A percentile compares a stretch with the other conserved stretches of the same genome.
phyloP scores from a whole-genome alignment of 2,797 vertebrate species.

The Lindbergichthys nudifrons region DNA sequence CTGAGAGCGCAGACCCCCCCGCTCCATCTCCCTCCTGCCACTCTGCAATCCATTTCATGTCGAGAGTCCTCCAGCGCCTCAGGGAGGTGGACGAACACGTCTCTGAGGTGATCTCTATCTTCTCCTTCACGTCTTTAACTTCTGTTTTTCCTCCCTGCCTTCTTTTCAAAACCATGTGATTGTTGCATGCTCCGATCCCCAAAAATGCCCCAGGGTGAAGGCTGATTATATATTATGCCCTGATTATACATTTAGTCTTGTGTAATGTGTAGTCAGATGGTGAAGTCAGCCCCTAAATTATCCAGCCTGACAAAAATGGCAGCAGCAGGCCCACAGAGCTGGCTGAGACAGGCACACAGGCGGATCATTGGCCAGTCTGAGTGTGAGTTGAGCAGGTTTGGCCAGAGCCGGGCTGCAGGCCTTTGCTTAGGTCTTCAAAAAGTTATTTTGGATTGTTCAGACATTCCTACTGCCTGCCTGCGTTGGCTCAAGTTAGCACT shows the following conservation, averaged over 20 bases:
- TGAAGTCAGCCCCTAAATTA: slow-evolving; percentile 70
- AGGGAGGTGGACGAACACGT: slow-evolving; percentile 94
- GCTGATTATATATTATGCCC: slow-evolving; percentile 56
- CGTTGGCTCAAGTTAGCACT: slow-evolving; percentile 3
- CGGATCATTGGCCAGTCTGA: slow-evolving; percentile 46
- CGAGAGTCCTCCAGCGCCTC: slow-evolving; percentile 93
- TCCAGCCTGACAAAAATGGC: slow-evolving; percentile 55
- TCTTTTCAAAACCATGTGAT: slow-evolving; percentile 21
- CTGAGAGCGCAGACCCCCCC: slow-evolving; percentile 78
- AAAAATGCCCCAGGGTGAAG: slow-evolving; percentile 44
- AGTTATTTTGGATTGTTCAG: slow-evolving; percentile 38
- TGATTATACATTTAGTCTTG: slow-evolving; percentile 65
- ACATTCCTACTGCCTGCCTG: slow-evolving; percentile 19
- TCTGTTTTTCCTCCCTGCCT: slow-evolving; percentile 17
- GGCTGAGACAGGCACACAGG: slow-evolving; percentile 50
- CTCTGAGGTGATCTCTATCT: slow-evolving; percentile 90
- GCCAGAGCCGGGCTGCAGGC: slow-evolving; percentile 18
- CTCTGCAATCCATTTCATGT: slow-evolving; percentile 88
- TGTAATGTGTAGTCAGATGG: slow-evolving; percentile 64
- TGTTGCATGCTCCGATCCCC: slow-evolving; percentile 36
- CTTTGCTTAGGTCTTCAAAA: slow-evolving; percentile 24
- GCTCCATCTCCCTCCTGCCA: slow-evolving; percentile 80
- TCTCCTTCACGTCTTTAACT: slow-evolving; percentile 23
- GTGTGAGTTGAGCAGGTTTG: slow-evolving; percentile 23
- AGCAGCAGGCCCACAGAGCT: slow-evolving; percentile 49